These are phyloP conservation scores for Cynopterus brachyotis DNA, from an alignment of 2,113 vertebrate species.

Conservation along the genomic window DNA sequence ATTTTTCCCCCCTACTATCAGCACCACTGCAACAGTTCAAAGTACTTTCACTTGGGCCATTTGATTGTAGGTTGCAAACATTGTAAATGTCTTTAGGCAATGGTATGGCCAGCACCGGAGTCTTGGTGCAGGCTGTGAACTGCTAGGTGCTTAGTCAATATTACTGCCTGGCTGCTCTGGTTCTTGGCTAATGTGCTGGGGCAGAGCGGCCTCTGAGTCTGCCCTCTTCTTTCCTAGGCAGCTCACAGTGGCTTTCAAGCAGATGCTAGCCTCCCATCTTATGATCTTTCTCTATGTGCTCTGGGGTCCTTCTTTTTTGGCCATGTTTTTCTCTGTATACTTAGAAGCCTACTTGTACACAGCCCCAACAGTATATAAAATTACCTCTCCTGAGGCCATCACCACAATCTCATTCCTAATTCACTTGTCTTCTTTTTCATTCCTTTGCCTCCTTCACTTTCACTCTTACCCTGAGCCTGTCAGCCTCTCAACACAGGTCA, in stretches of 20 bases:
- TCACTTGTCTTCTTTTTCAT: neutral
- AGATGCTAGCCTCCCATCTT: neutral
- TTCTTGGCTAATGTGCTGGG: neutral
- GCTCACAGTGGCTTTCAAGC: neutral
- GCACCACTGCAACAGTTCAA: neutral
- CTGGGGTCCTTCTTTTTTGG: neutral
- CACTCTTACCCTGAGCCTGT: neutral
- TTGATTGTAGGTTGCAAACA: neutral
- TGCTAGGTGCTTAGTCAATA: neutral
- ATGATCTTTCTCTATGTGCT: neutral
- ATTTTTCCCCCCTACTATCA: neutral
- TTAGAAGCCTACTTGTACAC: neutral
- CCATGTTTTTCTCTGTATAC: neutral
- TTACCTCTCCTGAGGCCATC: neutral
- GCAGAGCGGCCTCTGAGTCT: neutral
- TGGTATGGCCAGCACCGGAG: neutral
- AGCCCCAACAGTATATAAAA: neutral
- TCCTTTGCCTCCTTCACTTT: neutral
- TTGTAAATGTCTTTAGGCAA: neutral
- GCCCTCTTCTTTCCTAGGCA: neutral
- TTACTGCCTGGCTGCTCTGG: neutral
- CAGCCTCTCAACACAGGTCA: neutral
- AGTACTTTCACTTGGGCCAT: neutral
- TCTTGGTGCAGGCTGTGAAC: neutral
- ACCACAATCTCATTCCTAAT: neutral